Evolutionary conservation across 2,888 invertebrate species (phyloP).

Genomic region (Odontomyia ornata): DNA sequence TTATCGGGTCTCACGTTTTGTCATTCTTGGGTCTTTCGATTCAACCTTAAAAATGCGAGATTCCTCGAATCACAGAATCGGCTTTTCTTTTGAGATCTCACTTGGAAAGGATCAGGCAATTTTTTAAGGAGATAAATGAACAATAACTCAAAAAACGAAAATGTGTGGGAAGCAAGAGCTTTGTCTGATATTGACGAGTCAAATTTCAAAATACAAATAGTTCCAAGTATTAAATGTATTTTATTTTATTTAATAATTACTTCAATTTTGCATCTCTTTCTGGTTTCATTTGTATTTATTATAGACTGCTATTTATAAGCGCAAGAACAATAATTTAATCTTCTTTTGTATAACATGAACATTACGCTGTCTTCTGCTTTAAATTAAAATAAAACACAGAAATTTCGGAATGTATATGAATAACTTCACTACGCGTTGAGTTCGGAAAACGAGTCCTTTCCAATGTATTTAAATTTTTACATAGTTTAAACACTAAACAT

Average conservation of each 20-base stretch:
- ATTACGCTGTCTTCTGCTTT: background rate
- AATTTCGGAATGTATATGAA: background rate
- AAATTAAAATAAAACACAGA: background rate
- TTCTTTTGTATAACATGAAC: background rate
- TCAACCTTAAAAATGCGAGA: background rate
- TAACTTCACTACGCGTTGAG: too few species aligned
- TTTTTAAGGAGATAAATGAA: too few species aligned
- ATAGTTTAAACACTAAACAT: too few species aligned
- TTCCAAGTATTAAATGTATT: conserved; percentile 38
- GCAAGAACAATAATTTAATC: conserved; percentile 31
- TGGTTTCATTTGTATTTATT: background rate
- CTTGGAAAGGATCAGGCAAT: too few species aligned
- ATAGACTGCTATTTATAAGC: conserved; percentile 23
- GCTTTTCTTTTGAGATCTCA: background rate
- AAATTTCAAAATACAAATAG: conserved; percentile 20
- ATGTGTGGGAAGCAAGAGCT: too few species aligned
- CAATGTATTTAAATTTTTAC: too few species aligned
- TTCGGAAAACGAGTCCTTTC: too few species aligned
- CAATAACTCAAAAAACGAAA: background rate
- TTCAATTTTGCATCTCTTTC: background rate
- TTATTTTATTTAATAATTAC: conserved; percentile 4
- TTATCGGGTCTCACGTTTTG: too few species aligned
- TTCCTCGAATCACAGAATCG: conserved; percentile 26
- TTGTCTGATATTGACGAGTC: too few species aligned
- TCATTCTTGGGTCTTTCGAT: too few species aligned